phyloP scores from a whole-genome alignment of 2,888 invertebrate genomes.

The Amphipoea lucens region DNA sequence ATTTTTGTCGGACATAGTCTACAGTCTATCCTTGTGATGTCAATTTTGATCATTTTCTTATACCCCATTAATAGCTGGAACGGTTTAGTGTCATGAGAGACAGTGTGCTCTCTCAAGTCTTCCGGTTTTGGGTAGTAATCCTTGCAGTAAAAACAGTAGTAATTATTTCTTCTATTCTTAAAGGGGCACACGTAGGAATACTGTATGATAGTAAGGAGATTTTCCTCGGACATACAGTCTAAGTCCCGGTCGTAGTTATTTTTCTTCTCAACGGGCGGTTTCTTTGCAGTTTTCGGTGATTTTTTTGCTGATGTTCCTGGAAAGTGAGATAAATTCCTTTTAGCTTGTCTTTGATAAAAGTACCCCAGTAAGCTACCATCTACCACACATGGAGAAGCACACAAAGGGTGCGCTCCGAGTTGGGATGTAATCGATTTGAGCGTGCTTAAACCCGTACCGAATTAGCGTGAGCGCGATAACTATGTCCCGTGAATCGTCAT shows the following conservation, averaged over 20 bases:
- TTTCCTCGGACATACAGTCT: constrained; percentile 87
- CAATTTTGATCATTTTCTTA: constrained; percentile 86
- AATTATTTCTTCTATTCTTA: constrained; percentile 85
- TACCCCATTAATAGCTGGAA: constrained; percentile 86
- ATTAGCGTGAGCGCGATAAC: too few species aligned
- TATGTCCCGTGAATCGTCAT: too few species aligned
- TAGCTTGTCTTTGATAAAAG: background rate
- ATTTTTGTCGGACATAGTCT: constrained; percentile 82
- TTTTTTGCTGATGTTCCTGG: constrained; percentile 72
- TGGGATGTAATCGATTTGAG: too few species aligned
- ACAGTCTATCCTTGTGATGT: constrained; percentile 86
- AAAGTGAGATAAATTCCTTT: constrained; percentile 26
- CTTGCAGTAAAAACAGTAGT: constrained; percentile 87
- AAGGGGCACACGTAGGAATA: constrained; percentile 87
- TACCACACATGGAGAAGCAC: too few species aligned
- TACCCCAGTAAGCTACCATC: background rate
- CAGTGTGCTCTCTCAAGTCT: constrained; percentile 84
- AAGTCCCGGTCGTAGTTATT: constrained; percentile 83
- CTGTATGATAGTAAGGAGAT: constrained; percentile 84
- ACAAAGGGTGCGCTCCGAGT: too few species aligned
- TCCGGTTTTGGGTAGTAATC: constrained; percentile 87
- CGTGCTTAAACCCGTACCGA: too few species aligned
- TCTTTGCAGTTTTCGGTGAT: constrained; percentile 70
- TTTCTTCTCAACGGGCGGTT: constrained; percentile 80
- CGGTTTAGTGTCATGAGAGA: constrained; percentile 84